Evolutionary conservation across 64 coral and sea anemone species (phyloP).

Genomic region (Actinia tenebrosa): DNA sequence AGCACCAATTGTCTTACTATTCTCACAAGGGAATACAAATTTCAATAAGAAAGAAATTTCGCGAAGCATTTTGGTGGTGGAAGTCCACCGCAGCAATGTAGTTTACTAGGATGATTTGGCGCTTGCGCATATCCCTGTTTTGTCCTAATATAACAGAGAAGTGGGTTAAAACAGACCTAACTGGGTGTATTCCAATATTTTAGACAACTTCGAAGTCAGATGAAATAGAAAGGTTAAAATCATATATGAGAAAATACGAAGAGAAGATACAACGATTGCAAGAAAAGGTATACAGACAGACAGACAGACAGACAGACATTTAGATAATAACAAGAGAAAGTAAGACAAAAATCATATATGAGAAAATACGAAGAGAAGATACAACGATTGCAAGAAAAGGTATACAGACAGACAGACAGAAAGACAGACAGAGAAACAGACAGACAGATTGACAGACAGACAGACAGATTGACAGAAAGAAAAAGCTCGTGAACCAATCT

Average conservation of each 20-base stretch:
- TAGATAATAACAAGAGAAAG: no score
- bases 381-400: slow-evolving; percentile 1
- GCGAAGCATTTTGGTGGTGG: no score
- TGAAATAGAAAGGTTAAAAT: slow-evolving; percentile 7
- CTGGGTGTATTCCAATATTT: neutral
- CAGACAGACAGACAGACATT: neutral
- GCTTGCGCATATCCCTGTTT: no score
- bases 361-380: neutral
- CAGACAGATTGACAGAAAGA: neutral
- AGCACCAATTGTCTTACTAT: no score
- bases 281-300: slow-evolving; percentile 1
- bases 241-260: neutral
- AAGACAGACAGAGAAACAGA: neutral
- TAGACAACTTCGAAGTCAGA: neutral
- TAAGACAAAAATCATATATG: neutral
- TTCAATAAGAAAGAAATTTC: no score
- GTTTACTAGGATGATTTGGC: no score
- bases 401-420: neutral
- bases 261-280: neutral
- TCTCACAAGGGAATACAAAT: no score
- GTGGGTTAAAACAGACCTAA: neutral
- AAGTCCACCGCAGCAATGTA: no score
- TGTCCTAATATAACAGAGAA: no score
- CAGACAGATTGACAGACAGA: no score
- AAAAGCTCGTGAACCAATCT: no score